Evolutionary conservation across 1,140 invertebrate genomes (phyloP), one percentile per base, ranked within the genome.

Genomic region (Hetaerina americana): DNA sequence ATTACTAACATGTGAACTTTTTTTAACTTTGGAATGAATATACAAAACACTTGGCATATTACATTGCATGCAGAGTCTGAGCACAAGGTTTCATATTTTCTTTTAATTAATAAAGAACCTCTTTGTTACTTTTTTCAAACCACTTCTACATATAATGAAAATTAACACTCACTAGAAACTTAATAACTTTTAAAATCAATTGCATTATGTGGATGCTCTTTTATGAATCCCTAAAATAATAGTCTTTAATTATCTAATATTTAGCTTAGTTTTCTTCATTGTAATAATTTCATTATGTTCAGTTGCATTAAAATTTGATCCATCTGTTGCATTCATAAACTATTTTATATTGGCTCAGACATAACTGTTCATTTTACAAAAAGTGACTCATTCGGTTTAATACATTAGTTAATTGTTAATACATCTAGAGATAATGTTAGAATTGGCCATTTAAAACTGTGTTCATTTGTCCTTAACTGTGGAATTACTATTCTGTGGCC

Each of bases 401-500:
- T 57, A n/a, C 15, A 57, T 57, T 57, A 57, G 22, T 12, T 2
- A 57, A 57, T 57, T 12, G 3, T 57, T 5, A 57, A 57, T 18
- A 57, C 22, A 57, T 57, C 15, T 57, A 10, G 3, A 18, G 40
- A 2, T 57, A 57, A 57, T 57, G 1, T 57, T 3, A 40, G 40
- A 18, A 18, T 57, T 57, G 2, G 10, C 22, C 22, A 57, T 10
- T 57, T 57, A 18, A 57, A 18, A 57, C 40, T 57, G 40, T n/a
- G n/a, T 57, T 57, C 15, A 57, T 5, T 57, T n/a, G 22, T n/a
- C 22, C 15, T n/a, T 57, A n/a, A 57, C 22, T 57, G 15, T 57
- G 22, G 40, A 57, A 12, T 5, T 57, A 25, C 2, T 68, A 26
- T 25, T 28, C 22, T 68, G 24, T n/a, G 18, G n/a, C 75, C 82